Evolutionary conservation across 2,113 vertebrate species (phyloP).

Genomic region (Cairina moschata): DNA sequence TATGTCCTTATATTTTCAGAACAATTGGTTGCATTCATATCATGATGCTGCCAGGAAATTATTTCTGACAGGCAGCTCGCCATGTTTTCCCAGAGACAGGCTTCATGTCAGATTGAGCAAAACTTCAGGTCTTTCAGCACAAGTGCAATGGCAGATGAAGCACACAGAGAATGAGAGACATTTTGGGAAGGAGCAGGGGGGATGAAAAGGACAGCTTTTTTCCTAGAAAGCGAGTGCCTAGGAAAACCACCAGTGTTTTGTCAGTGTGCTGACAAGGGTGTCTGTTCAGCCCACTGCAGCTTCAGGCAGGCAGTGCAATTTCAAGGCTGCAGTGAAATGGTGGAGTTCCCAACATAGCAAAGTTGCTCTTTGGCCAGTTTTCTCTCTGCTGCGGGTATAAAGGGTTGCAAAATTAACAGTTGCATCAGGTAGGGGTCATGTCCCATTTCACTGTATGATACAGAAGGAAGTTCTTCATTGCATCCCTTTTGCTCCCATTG

Average conservation of each 20-base stretch:
- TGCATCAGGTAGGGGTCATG: not conserved
- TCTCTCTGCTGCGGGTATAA: not conserved
- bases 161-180: not conserved
- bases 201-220: not conserved
- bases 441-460: not conserved
- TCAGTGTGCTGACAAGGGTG: not conserved
- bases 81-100: not conserved
- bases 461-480: not conserved
- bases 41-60: not conserved
- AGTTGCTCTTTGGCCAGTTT: not conserved
- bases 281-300: not conserved
- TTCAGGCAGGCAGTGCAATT: accelerated
- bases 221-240: not conserved
- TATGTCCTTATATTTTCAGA: not conserved
- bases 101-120: conserved; percentile 13
- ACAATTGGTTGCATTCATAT: not conserved
- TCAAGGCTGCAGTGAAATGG: not conserved
- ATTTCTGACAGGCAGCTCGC: not conserved
- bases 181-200: not conserved
- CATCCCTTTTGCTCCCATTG: not conserved
- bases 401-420: not conserved
- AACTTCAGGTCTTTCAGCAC: not conserved
- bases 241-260: not conserved
- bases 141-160: not conserved
- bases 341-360: not conserved